Evolutionary conservation across 2,113 vertebrate genomes (phyloP).

Genomic region (Perccottus glenii): DNA sequence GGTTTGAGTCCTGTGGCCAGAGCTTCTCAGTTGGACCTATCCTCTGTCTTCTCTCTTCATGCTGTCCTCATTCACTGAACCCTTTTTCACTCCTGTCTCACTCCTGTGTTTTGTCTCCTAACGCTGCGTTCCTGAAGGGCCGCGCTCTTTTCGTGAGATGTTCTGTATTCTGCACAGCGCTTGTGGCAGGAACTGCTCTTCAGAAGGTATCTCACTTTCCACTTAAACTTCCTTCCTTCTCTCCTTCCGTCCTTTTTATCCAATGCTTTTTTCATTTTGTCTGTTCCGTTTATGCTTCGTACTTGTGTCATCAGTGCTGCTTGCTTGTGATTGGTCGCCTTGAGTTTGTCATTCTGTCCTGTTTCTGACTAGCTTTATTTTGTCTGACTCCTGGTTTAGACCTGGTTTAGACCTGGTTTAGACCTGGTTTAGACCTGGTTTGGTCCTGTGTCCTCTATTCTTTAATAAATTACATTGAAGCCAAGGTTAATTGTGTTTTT

Average conservation of each 20-base stretch:
- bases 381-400: slow-evolving; percentile 2
- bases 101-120: slow-evolving; percentile 39
- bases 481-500: slow-evolving; percentile 27
- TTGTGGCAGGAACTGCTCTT: slow-evolving; percentile 99
- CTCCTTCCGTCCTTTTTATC: slow-evolving; percentile 2
- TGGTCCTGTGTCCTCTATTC: neutral
- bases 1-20: neutral
- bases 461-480: slow-evolving; percentile 13
- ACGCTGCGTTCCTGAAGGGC: slow-evolving; percentile 94
- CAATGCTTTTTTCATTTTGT: slow-evolving; percentile 2
- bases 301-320: slow-evolving; percentile 37
- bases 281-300: slow-evolving; percentile 32
- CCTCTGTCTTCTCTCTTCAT: neutral
- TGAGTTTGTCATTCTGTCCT: neutral
- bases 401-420: neutral
- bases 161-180: slow-evolving; percentile 98
- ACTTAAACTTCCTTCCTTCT: slow-evolving; percentile 13
- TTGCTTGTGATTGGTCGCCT: slow-evolving; percentile 15
- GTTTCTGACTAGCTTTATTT: neutral
- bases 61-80: no score
- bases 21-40: slow-evolving; percentile 42
- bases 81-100: slow-evolving; percentile 43
- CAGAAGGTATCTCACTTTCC: slow-evolving; percentile 93
- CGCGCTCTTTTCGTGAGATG: slow-evolving; percentile 97
- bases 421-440: neutral